These are phyloP conservation scores for Globicephala melas DNA, from an alignment of 2,113 vertebrate genomes.

Conservation along the genomic window DNA sequence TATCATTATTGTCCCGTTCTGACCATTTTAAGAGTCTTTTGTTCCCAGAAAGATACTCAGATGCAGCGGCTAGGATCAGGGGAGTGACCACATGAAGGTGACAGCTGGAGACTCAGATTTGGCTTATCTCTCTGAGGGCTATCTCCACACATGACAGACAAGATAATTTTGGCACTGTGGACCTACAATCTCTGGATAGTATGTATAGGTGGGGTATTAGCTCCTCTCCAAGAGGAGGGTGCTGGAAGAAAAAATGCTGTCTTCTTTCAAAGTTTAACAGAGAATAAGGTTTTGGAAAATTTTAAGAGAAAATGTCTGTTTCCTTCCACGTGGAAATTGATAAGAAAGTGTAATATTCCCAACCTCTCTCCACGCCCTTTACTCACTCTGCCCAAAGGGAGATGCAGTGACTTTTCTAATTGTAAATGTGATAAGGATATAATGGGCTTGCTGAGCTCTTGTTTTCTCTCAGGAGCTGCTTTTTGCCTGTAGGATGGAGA, in stretches of 20 bases:
- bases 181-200: not conserved
- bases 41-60: not conserved
- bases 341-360: not conserved
- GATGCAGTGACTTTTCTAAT: not conserved
- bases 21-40: not conserved
- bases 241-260: too few species aligned
- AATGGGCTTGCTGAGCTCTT: not conserved
- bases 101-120: not conserved
- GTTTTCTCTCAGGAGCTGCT: not conserved
- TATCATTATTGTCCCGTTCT: not conserved
- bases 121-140: not conserved
- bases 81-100: not conserved
- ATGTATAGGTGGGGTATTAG: not conserved
- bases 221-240: not conserved
- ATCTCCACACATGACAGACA: not conserved
- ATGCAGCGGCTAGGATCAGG: not conserved
- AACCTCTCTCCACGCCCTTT: not conserved
- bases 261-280: not conserved
- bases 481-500: not conserved
- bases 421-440: not conserved
- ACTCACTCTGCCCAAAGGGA: not conserved
- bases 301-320: not conserved
- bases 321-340: not conserved
- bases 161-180: not conserved
- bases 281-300: not conserved